Conservation (phyloP, 2,113 vertebrate genomes). For the Cariama cristata region DNA sequence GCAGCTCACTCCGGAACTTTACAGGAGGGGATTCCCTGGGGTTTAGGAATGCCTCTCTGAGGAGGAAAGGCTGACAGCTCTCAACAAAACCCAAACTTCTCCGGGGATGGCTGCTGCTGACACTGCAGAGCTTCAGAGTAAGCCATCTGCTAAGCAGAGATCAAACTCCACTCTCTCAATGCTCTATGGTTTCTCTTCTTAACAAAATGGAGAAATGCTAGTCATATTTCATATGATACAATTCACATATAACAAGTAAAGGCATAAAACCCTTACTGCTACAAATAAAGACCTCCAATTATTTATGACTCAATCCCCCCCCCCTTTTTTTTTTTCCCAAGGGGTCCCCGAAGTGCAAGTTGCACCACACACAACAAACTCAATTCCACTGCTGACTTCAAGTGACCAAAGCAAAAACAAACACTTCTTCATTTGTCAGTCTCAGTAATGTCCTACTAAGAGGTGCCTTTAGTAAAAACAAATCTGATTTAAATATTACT, state of each 20-base stretch:
- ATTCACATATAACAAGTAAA: background rate
- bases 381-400: background rate
- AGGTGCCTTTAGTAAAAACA: background rate
- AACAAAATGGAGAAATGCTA: background rate
- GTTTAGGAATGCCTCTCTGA: slow-evolving; percentile 54
- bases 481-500: background rate
- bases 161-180: background rate
- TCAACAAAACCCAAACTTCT: background rate
- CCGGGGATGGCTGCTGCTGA: background rate
- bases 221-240: background rate
- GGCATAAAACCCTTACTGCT: background rate
- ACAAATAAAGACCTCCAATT: background rate
- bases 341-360: background rate
- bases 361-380: background rate
- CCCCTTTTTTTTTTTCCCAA: background rate
- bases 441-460: background rate
- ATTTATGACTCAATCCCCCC: background rate
- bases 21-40: slow-evolving; percentile 51
- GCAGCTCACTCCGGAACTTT: slow-evolving; percentile 14
- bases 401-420: background rate
- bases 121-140: background rate
- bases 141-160: slow-evolving; percentile 40
- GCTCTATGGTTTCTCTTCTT: background rate
- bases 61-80: slow-evolving; percentile 13
- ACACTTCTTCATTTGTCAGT: background rate